Evolutionary conservation across 2,888 invertebrate genomes (phyloP).

Genomic region (Lasioglossum lativentre): DNA sequence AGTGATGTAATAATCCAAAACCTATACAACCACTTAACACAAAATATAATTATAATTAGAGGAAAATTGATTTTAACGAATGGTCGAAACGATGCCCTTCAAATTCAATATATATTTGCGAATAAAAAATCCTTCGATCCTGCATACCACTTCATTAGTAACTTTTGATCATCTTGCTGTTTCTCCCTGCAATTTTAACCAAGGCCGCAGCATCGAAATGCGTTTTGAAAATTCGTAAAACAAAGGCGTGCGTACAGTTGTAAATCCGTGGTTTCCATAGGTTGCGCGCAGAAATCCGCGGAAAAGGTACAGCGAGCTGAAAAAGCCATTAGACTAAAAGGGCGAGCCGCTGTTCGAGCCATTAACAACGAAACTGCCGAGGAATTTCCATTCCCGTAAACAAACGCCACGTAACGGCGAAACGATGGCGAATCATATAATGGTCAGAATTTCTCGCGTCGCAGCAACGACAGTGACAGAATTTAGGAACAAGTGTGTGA

Average conservation of each 20-base stretch:
- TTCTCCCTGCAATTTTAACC: no score
- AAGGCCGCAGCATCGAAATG: not conserved
- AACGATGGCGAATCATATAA: not conserved
- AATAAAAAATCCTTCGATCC: not conserved
- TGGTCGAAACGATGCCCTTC: no score
- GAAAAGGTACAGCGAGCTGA: not conserved
- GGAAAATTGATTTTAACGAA: not conserved
- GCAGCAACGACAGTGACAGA: not conserved
- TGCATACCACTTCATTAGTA: not conserved
- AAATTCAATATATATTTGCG: not conserved
- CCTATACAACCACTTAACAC: no score
- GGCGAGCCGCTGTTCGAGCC: not conserved
- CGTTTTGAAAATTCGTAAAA: no score
- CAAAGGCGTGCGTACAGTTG: not conserved
- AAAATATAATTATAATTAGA: no score
- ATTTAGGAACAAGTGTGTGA: constrained; percentile 1
- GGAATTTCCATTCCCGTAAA: not conserved
- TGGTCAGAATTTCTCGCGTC: not conserved
- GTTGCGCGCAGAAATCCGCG: not conserved
- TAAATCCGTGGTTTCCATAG: constrained; percentile 35
- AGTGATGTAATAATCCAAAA: no score
- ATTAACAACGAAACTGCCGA: not conserved
- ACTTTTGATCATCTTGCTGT: not conserved
- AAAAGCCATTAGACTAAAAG: not conserved
- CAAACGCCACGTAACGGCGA: not conserved